These are phyloP conservation scores for Hirudinaria manillensis DNA, from an alignment of 2,888 invertebrate species.

Conservation along the genomic window DNA sequence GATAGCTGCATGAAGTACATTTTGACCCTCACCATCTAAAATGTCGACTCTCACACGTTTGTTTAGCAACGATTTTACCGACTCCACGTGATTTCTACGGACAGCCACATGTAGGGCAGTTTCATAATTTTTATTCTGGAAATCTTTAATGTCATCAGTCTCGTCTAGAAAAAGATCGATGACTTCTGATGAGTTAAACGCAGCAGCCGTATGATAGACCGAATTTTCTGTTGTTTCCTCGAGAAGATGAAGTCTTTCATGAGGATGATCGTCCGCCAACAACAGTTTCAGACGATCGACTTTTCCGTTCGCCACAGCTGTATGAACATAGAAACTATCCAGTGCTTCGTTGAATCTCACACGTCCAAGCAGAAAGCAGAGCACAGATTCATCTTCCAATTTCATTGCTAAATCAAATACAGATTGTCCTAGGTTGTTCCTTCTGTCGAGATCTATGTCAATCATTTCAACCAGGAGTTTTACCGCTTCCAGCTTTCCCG, in stretches of 20 bases:
- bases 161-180: slow-evolving; percentile 27
- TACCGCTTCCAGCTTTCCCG: slow-evolving; percentile 25
- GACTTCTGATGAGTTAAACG: slow-evolving; percentile 26
- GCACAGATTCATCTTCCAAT: slow-evolving; percentile 22
- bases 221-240: slow-evolving; percentile 29
- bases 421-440: slow-evolving; percentile 33
- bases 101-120: slow-evolving; percentile 34
- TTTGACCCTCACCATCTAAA: slow-evolving; percentile 27
- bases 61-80: slow-evolving; percentile 11
- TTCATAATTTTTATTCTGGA: slow-evolving; percentile 32
- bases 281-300: slow-evolving; percentile 26
- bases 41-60: slow-evolving; percentile 25
- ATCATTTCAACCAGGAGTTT: slow-evolving; percentile 28
- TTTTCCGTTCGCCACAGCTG: slow-evolving; percentile 34
- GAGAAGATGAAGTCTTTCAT: slow-evolving; percentile 24
- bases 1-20: slow-evolving; percentile 25
- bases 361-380: slow-evolving; percentile 31
- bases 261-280: slow-evolving; percentile 15
- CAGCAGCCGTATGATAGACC: slow-evolving; percentile 28
- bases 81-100: slow-evolving; percentile 23
- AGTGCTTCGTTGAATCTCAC: slow-evolving; percentile 11
- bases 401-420: slow-evolving; percentile 36
- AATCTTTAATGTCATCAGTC: slow-evolving; percentile 25
- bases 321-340: slow-evolving; percentile 33
- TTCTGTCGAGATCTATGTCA: slow-evolving; percentile 26